Conservation (phyloP, 2,888 invertebrate species). For the Pegoplata infirma region DNA sequence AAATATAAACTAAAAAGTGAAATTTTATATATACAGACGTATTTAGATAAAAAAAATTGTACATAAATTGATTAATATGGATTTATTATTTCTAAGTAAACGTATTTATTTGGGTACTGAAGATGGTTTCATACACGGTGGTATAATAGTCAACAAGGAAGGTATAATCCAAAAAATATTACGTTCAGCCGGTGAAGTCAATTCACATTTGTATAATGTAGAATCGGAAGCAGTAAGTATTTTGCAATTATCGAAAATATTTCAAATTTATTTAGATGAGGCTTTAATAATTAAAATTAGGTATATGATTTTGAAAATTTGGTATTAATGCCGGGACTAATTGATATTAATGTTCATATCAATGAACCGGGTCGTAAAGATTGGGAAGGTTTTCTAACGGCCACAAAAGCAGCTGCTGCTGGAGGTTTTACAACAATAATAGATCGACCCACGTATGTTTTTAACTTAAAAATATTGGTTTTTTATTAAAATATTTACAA, state of each 20-base stretch:
- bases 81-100: conserved; percentile 76
- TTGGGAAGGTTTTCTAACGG: conserved; percentile 85
- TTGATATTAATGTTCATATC: conserved; percentile 86
- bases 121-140: conserved; percentile 80
- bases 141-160: conserved; percentile 80
- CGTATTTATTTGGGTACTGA: conserved; percentile 79
- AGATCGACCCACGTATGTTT: conserved; percentile 85
- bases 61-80: conserved; percentile 68
- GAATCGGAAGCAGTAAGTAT: conserved; percentile 80
- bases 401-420: conserved; percentile 85
- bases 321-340: conserved; percentile 83
- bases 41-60: conserved; percentile 15
- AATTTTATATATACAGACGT: neutral
- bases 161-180: conserved; percentile 81
- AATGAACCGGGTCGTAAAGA: conserved; percentile 86
- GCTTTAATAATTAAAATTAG: conserved; percentile 61
- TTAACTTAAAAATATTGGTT: no score
- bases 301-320: conserved; percentile 79
- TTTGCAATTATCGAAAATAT: no score
- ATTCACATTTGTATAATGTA: conserved; percentile 78
- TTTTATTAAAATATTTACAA: no score
- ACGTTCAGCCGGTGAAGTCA: conserved; percentile 78
- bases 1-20: conserved; percentile 28
- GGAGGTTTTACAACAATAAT: conserved; percentile 86
- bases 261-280: neutral